These are phyloP conservation scores for Drosophila dives DNA, from an alignment of 2,888 invertebrate species.

Conservation along the genomic window DNA sequence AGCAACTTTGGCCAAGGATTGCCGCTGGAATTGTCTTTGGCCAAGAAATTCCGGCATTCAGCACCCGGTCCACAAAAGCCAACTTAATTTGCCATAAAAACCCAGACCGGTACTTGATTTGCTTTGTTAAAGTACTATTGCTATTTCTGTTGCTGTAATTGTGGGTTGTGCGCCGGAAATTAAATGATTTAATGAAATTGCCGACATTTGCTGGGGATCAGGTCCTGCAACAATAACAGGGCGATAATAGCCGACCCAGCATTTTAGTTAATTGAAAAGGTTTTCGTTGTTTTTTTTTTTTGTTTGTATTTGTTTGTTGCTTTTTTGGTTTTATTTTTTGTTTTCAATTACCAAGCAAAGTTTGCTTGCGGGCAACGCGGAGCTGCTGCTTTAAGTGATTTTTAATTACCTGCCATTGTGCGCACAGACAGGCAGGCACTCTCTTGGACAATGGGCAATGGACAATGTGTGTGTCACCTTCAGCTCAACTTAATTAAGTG, in stretches of 20 bases:
- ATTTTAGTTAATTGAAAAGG: slow-evolving; percentile 75
- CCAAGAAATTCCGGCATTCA: slow-evolving; percentile 15
- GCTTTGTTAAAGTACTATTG: slow-evolving; percentile 42
- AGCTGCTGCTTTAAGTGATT: slow-evolving; percentile 62
- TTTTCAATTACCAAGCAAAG: slow-evolving; percentile 29
- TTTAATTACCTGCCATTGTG: slow-evolving; percentile 73
- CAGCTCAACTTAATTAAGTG: slow-evolving; percentile 51
- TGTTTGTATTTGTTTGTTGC: too few relatives aligned
- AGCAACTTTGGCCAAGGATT: slow-evolving; percentile 45
- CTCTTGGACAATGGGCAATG: not conserved
- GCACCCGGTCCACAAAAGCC: slow-evolving; percentile 29
- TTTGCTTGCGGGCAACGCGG: slow-evolving; percentile 7
- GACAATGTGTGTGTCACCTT: slow-evolving; percentile 24
- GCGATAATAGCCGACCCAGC: slow-evolving; percentile 56
- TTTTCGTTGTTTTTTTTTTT: slow-evolving; percentile 31
- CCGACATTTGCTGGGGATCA: slow-evolving; percentile 53
- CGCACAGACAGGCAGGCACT: slow-evolving; percentile 19
- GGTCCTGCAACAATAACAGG: slow-evolving; percentile 40
- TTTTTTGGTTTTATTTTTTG: slow-evolving; percentile 32
- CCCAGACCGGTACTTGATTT: slow-evolving; percentile 66
- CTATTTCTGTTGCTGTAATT: slow-evolving; percentile 30
- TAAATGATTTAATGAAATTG: slow-evolving; percentile 81
- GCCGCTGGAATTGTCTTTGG: slow-evolving; percentile 61
- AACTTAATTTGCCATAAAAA: slow-evolving; percentile 78
- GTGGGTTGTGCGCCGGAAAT: slow-evolving; percentile 67